Conservation (phyloP, 1,140 invertebrate species). For the Drosophila pseudoananassae region DNA sequence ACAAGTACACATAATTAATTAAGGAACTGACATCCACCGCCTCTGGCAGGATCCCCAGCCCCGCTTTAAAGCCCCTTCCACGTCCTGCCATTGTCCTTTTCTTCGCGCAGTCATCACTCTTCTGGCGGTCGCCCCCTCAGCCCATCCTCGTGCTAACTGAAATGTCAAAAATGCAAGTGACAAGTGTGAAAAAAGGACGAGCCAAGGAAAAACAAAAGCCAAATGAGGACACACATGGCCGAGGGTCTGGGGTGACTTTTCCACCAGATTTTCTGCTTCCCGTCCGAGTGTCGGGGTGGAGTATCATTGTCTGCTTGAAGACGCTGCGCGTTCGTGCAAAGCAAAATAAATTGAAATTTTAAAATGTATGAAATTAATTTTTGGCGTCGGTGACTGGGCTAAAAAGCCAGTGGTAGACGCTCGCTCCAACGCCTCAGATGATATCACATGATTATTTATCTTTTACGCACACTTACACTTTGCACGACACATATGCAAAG, state of each 20-base stretch:
- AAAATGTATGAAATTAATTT: constrained; percentile 82
- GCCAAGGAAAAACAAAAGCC: constrained; percentile 73
- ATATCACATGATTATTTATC: constrained; percentile 79
- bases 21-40: constrained; percentile 65
- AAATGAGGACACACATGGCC: constrained; percentile 48
- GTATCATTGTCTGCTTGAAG: constrained; percentile 65
- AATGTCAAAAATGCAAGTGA: constrained; percentile 82
- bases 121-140: neutral
- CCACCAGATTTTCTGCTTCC: constrained; percentile 13
- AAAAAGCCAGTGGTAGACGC: constrained; percentile 26
- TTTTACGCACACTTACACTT: constrained; percentile 74
- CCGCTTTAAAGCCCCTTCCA: constrained; percentile 2
- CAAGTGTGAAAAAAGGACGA: constrained; percentile 80
- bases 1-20: constrained; percentile 79
- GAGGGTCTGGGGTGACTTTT: constrained; percentile 14
- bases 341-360: constrained; percentile 80
- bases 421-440: constrained; percentile 58
- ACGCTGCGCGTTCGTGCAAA: constrained; percentile 71
- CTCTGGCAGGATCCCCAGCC: constrained; percentile 11
- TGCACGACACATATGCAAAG: constrained; percentile 66
- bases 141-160: constrained; percentile 63
- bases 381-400: constrained; percentile 53
- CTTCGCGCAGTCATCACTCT: constrained; percentile 32
- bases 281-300: neutral
- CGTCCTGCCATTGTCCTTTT: constrained; percentile 21